Evolutionary conservation across 2,797 vertebrate genomes (phyloP).

Genomic region (Protonibea diacanthus): DNA sequence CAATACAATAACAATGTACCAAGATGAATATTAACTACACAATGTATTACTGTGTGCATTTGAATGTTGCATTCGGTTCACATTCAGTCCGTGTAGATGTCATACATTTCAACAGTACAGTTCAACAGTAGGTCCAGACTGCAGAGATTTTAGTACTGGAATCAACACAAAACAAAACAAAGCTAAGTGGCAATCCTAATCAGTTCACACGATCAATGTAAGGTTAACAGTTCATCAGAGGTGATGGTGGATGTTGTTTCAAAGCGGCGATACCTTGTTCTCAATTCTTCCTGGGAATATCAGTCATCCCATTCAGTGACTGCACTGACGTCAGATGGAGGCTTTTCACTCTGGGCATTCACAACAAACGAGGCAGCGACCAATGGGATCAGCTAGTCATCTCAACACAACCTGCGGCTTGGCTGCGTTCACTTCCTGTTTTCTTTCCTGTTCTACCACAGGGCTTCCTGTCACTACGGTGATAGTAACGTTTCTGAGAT

Average conservation of each 20-base stretch:
- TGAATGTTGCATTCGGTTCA: neutral
- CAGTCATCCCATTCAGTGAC: constrained; percentile 21
- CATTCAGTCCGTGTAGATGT: neutral
- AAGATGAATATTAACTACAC: neutral
- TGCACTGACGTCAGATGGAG: constrained; percentile 31
- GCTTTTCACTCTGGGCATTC: constrained; percentile 19
- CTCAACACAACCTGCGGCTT: constrained; percentile 70
- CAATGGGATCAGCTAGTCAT: constrained; percentile 41
- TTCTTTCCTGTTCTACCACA: constrained; percentile 82
- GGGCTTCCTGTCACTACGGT: constrained; percentile 80
- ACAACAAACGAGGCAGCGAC: constrained; percentile 35
- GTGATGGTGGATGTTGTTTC: constrained; percentile 5
- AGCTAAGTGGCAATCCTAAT: neutral
- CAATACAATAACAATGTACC: neutral
- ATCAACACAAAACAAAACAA: neutral
- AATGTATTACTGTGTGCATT: neutral
- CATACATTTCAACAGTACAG: neutral
- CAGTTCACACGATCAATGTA: neutral
- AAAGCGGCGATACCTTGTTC: constrained; percentile 1
- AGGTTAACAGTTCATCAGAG: constrained; percentile 4
- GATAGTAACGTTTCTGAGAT: constrained; percentile 66
- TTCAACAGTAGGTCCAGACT: neutral
- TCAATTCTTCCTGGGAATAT: constrained; percentile 33
- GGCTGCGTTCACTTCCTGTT: constrained; percentile 83
- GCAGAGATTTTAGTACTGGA: neutral